Base-by-base conservation (phyloP, 2,113 vertebrate genomes). In the Verasper variegatus region DNA sequence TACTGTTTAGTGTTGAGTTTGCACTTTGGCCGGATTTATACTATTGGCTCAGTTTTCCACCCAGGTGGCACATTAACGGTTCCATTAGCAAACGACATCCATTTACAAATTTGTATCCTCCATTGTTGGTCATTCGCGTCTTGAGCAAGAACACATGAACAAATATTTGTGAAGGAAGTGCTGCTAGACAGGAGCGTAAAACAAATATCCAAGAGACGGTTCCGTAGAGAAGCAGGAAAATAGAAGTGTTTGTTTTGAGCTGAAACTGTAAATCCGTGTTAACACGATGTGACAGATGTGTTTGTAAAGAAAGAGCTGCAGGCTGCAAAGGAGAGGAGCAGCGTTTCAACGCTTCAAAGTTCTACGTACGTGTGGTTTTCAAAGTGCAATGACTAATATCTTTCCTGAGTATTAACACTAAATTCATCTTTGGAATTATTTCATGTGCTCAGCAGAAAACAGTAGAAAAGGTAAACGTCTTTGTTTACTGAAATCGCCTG, bases 171-270 rank as follows among this genome's bases (percentile, higher is more conserved):
- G 20, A 21, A 26, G 45, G 4, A 58, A 40, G 31, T 1, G 31
- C 31, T 31, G 6, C 31, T 7, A 6, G 31, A 31, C 31, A 31
- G 31, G 31, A 6, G 7, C 31, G 5, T 6, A 66, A 62, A 59
- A 61, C 27, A 59, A 2, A 47, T 18, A 21, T 35, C 10, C 31
- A 31, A 63, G 49, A 51, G 26, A 21, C 4, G 14, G 9, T 40
- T 40, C 11, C 9, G 1, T 2, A 13, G 40, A 42, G 11, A 42
- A 42, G 40, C 40, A 42, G 21, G 60, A 20, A 68, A 54, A 47
- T 6, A 1, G 12, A 59, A 69, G n/a, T 42, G 47, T 83, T 62
- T 80, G 54, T 20, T 78, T 74, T 69, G 58, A 81, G 58, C 58
- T 45, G 63, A 47, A 26, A 14, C 40, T 21, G 54, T 47, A 58